These are phyloP conservation scores for Sylvilagus bachmani DNA, from an alignment of 2,113 vertebrate species.

Conservation along the genomic window DNA sequence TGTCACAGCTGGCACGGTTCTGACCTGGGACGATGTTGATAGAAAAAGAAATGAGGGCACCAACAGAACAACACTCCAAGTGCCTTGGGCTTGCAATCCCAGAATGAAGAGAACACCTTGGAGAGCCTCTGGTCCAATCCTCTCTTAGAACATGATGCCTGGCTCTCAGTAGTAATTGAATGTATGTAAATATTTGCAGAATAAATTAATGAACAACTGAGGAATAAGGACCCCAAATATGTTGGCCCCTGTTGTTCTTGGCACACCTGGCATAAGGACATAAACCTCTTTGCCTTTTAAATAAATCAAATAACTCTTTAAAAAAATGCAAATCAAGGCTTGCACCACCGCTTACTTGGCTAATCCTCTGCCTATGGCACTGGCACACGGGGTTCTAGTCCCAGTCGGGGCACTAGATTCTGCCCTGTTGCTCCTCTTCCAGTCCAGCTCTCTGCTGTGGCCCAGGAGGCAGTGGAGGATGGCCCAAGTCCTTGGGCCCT, in stretches of 20 bases:
- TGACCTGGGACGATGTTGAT: background rate
- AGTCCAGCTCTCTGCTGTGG: too few relatives aligned
- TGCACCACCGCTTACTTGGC: too few relatives aligned
- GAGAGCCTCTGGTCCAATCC: background rate
- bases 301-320: too few relatives aligned
- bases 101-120: background rate
- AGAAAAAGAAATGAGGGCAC: background rate
- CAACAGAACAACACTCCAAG: background rate
- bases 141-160: background rate
- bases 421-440: too few relatives aligned
- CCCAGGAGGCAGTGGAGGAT: too few relatives aligned
- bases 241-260: background rate
- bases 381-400: too few relatives aligned
- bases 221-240: background rate
- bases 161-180: background rate
- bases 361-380: too few relatives aligned
- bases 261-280: background rate
- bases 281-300: too few relatives aligned
- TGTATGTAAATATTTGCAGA: constrained; percentile 41
- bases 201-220: constrained; percentile 22
- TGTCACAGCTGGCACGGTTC: background rate
- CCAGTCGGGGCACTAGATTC: too few relatives aligned
- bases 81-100: constrained; percentile 10
- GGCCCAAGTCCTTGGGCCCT: too few relatives aligned
- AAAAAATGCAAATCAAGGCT: too few relatives aligned